A percentile compares a stretch with the other conserved stretches of the same genome.
These are phyloP conservation scores for Myrmophylax atrothorax DNA, from an alignment of 2,113 vertebrate genomes.

Conservation along the genomic window DNA sequence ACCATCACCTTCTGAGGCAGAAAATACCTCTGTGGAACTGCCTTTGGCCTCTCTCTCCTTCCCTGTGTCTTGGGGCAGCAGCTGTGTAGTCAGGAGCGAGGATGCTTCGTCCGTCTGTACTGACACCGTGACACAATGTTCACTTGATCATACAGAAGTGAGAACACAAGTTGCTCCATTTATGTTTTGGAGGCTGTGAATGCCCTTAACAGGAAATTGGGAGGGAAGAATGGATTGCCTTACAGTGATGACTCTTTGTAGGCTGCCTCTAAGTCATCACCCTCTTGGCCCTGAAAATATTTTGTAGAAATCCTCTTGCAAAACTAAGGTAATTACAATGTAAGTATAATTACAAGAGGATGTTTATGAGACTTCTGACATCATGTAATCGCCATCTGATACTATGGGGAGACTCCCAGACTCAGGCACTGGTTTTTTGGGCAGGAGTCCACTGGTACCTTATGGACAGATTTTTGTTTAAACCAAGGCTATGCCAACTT, in stretches of 20 bases:
- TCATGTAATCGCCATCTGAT: not conserved
- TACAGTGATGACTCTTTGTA: not conserved
- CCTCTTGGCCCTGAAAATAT: not conserved
- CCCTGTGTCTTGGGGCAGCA: not conserved
- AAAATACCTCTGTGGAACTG: not conserved
- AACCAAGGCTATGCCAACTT: not conserved
- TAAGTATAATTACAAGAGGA: conserved; percentile 5
- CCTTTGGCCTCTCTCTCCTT: not conserved
- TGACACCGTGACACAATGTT: not conserved
- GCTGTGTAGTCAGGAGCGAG: not conserved
- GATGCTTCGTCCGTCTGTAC: not conserved
- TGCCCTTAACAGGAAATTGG: not conserved
- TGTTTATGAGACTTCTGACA: not conserved
- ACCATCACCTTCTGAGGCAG: not conserved
- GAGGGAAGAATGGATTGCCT: not conserved
- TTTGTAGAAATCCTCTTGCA: conserved; percentile 8
- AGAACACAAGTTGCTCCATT: not conserved
- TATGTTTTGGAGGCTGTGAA: not conserved
- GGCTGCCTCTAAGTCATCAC: not conserved
- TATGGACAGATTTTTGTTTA: not conserved
- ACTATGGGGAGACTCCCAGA: not conserved
- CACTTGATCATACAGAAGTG: not conserved
- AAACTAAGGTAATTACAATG: not conserved
- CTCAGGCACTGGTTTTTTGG: not conserved
- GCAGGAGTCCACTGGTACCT: not conserved